Conservation (phyloP, 2,888 invertebrate species). For the Oscheius myriophilus region DNA sequence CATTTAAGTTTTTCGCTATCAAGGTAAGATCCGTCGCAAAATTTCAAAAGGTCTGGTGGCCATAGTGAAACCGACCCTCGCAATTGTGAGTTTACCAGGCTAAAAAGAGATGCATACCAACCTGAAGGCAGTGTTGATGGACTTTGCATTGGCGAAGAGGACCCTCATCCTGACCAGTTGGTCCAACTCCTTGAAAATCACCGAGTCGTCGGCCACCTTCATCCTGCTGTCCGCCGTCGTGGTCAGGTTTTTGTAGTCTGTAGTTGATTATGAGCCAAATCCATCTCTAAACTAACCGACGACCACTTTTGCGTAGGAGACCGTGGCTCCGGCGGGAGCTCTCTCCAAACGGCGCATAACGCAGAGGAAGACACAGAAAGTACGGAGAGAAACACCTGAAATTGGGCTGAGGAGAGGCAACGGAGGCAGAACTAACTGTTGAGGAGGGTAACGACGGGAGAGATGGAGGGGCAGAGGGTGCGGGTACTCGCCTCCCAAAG, state of each 20-base stretch:
- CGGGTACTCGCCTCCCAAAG: constrained; percentile 8
- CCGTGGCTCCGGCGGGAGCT: background rate
- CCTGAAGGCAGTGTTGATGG: constrained; percentile 28
- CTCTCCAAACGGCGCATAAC: constrained; percentile 12
- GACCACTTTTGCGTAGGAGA: constrained; percentile 11
- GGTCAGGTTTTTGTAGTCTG: constrained; percentile 24
- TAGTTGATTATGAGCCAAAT: too few species aligned
- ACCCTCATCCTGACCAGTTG: constrained; percentile 21
- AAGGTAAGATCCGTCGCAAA: too few species aligned
- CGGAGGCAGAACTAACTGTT: background rate
- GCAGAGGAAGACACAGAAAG: constrained; percentile 26
- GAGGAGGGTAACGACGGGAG: constrained; percentile 4
- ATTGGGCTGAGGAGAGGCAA: background rate
- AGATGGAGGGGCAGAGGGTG: background rate
- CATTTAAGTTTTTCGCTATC: too few species aligned
- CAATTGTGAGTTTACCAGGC: too few species aligned
- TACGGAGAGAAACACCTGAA: constrained; percentile 20
- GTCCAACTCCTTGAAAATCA: constrained; percentile 31
- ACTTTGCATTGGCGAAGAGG: constrained; percentile 1
- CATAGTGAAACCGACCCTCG: too few species aligned
- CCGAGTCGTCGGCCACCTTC: constrained; percentile 11
- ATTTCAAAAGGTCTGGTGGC: too few species aligned
- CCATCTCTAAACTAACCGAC: constrained; percentile 7
- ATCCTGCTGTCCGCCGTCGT: constrained; percentile 19
- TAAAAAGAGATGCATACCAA: too few species aligned